phyloP scores from a whole-genome alignment of 2,797 vertebrate species.

The Semotilus atromaculatus region DNA sequence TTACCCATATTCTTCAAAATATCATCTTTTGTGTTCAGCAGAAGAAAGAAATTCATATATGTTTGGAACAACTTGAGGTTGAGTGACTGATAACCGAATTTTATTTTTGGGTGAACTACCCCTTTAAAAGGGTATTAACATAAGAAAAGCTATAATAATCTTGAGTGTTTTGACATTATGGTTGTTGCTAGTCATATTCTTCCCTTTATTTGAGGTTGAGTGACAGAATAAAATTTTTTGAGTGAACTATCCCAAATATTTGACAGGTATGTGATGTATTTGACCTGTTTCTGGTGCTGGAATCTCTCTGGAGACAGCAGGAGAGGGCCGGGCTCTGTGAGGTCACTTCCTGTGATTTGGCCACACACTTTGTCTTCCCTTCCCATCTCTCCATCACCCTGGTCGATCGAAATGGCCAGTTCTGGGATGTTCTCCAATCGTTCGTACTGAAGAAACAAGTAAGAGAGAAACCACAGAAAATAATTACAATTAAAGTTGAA shows the following conservation, averaged over 20 bases:
- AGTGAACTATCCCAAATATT: background rate
- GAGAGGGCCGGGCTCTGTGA: constrained; percentile 69
- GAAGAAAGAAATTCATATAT: background rate
- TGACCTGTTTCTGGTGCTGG: constrained; percentile 91
- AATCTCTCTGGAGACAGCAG: constrained; percentile 81
- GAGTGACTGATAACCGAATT: background rate
- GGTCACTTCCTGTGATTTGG: constrained; percentile 70
- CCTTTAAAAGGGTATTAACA: too few species aligned
- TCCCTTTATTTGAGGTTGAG: too few species aligned
- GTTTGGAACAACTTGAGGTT: background rate
- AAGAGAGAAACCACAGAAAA: background rate
- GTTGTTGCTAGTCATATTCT: too few species aligned
- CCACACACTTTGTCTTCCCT: constrained; percentile 73
- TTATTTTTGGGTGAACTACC: background rate
- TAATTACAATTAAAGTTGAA: background rate
- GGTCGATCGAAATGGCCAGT: constrained; percentile 70
- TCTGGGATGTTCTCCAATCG: constrained; percentile 84
- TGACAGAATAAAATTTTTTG: too few species aligned
- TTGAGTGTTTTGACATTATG: too few species aligned
- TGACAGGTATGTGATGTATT: too few species aligned
- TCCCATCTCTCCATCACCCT: constrained; percentile 73
- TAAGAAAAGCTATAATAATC: too few species aligned
- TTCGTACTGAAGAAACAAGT: constrained; percentile 76
- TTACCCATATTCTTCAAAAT: too few species aligned
- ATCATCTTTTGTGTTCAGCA: background rate